A percentile compares a stretch with the other conserved stretches of the same genome.
phyloP scores from a whole-genome alignment of 2,797 vertebrate species.

The Myiotriccus ornatus region DNA sequence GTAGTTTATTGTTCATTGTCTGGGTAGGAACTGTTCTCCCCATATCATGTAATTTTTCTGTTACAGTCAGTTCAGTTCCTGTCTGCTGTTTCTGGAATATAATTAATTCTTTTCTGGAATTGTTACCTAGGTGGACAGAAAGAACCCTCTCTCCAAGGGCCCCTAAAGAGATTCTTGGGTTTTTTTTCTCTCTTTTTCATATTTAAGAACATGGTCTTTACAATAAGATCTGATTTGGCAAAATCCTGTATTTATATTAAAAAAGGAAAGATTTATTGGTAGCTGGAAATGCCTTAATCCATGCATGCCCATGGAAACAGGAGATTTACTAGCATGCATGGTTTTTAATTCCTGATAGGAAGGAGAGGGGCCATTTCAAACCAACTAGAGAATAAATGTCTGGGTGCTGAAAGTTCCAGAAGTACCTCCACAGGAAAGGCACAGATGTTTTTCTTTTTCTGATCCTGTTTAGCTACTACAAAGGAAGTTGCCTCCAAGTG shows the following conservation, averaged over 20 bases:
- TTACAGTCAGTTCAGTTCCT: background rate
- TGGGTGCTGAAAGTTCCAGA: background rate
- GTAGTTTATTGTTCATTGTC: background rate
- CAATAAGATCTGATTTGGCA: background rate
- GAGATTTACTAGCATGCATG: background rate
- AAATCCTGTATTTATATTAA: background rate
- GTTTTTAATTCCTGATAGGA: background rate
- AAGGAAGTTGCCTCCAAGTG: background rate
- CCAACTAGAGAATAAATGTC: background rate
- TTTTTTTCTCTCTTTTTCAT: background rate
- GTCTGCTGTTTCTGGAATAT: slow-evolving; percentile 47
- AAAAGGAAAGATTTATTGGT: background rate
- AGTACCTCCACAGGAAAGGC: background rate
- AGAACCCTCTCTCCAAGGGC: background rate
- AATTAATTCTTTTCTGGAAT: slow-evolving; percentile 14
- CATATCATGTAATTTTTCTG: background rate
- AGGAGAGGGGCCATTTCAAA: background rate
- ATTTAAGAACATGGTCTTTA: background rate
- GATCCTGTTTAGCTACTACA: background rate
- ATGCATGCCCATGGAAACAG: background rate
- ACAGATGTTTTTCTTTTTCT: background rate
- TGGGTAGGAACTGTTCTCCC: background rate
- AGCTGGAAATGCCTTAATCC: background rate
- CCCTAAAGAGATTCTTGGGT: background rate
- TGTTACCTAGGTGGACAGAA: background rate